phyloP scores from a whole-genome alignment of 2,888 invertebrate species.

The Pterostichus niger region DNA sequence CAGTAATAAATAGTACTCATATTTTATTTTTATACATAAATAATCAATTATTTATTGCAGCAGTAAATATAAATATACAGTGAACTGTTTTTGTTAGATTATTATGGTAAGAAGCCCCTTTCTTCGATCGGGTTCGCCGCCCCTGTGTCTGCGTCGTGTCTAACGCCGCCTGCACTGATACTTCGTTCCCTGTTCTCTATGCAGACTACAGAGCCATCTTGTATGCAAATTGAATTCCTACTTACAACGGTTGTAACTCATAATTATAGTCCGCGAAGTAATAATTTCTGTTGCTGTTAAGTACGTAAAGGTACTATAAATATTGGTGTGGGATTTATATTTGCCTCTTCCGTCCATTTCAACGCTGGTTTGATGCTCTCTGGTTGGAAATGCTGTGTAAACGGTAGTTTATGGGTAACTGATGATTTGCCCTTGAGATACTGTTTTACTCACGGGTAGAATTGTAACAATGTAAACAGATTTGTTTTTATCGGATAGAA shows the following conservation, averaged over 20 bases:
- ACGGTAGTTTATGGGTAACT: neutral
- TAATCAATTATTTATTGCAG: no score
- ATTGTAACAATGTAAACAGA: neutral
- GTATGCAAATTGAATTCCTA: conserved; percentile 75
- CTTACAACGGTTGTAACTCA: conserved; percentile 73
- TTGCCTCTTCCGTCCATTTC: conserved; percentile 31
- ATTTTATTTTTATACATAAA: no score
- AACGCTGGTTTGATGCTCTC: neutral
- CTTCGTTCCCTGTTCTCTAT: neutral
- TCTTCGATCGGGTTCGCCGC: neutral
- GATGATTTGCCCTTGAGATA: conserved; percentile 1
- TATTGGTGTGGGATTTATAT: conserved; percentile 18
- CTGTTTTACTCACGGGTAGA: neutral
- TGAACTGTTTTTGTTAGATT: no score
- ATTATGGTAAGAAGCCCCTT: no score
- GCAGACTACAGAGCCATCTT: conserved; percentile 69
- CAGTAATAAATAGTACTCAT: no score
- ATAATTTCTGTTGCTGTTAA: conserved; percentile 32
- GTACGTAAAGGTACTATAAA: conserved; percentile 38
- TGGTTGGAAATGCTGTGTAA: neutral
- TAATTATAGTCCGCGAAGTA: conserved; percentile 70
- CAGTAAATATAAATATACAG: no score
- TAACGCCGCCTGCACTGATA: conserved; percentile 19
- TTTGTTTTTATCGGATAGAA: neutral
- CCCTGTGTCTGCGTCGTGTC: conserved; percentile 1